Base-by-base conservation (phyloP, 1,140 invertebrate species). In the Drosophila ogumai region DNA sequence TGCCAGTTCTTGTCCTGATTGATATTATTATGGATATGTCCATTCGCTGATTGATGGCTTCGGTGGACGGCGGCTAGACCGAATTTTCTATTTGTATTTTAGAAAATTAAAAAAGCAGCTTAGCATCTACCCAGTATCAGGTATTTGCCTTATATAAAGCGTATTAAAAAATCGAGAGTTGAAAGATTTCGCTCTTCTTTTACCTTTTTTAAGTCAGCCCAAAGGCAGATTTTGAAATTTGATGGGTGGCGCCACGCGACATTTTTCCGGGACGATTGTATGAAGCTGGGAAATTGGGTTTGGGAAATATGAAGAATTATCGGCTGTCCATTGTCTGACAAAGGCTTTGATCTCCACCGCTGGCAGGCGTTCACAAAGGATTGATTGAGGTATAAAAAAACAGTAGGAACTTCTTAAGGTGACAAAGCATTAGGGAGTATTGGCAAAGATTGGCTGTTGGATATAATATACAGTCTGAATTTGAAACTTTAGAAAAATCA, bases 31-130 rank as follows among this genome's bases (percentile, higher is more conserved):
- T 64, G 61, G 73, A 65, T 61, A 19, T 36, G 46, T 47, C 58
- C 43, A 19, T 72, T 36, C 38, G 75, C 69, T 82, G 79, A 87
- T 90, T 79, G 85, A 90, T 88, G 77, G 81, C 57, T 81, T 75
- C 71, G 81, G 67, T 79, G 78, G 66, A 71, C 69, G 77, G 46
- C 59, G 61, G 66, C 65, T 65, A 68, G 58, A 73, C 72, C 22
- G 47, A 75, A 66, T 50, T 56, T 58, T 82, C 63, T 82, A 60
- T 71, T 67, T 69, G 66, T 36, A 74, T 54, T 88, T 87, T 87
- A 73, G 43, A 78, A 87, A 88, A 87, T 87, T 87, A 87, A 88
- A 87, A 85, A 87, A 87, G 68, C 72, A 57, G 84, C 84, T 87
- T 87, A 82, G 64, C 78, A 46, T 66, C 46, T 41, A n/a, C 13